Conservation (phyloP, 2,888 invertebrate genomes). For the Neria commutata region DNA sequence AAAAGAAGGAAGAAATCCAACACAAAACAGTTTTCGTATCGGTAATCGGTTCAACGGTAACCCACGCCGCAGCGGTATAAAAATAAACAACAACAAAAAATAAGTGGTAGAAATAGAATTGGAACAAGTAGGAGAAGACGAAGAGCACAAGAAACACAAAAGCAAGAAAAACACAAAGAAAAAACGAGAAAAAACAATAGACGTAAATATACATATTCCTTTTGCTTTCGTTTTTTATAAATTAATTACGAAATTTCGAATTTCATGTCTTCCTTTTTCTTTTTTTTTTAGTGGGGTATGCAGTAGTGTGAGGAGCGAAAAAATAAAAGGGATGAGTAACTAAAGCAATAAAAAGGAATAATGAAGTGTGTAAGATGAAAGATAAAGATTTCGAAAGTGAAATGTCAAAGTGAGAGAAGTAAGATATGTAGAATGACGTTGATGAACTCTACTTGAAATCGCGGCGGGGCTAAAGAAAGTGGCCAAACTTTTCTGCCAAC, state of each 20-base stretch:
- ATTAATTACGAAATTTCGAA: constrained; percentile 4
- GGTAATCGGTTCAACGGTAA: constrained; percentile 31
- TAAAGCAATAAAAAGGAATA: too few relatives aligned
- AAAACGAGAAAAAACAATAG: constrained; percentile 25
- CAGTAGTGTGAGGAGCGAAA: too few relatives aligned
- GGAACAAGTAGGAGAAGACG: constrained; percentile 38
- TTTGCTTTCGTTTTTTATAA: neutral
- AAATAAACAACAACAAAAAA: constrained; percentile 15
- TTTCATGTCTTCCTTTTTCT: neutral
- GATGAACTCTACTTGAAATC: too few relatives aligned
- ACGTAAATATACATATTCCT: constrained; percentile 12
- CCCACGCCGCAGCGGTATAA: constrained; percentile 21
- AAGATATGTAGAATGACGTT: too few relatives aligned
- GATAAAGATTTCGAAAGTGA: too few relatives aligned
- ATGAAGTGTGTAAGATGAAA: too few relatives aligned
- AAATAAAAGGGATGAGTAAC: too few relatives aligned
- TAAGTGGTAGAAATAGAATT: constrained; percentile 35
- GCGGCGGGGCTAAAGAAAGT: too few relatives aligned
- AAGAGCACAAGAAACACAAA: constrained; percentile 36
- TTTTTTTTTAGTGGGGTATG: too few relatives aligned
- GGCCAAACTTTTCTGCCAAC: too few relatives aligned
- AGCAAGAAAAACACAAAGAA: constrained; percentile 13
- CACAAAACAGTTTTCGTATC: constrained; percentile 32
- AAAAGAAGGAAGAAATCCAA: constrained; percentile 28
- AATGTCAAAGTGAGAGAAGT: too few relatives aligned